Conservation (phyloP, 23 tunicate species). For the Trididemnum clinides region DNA sequence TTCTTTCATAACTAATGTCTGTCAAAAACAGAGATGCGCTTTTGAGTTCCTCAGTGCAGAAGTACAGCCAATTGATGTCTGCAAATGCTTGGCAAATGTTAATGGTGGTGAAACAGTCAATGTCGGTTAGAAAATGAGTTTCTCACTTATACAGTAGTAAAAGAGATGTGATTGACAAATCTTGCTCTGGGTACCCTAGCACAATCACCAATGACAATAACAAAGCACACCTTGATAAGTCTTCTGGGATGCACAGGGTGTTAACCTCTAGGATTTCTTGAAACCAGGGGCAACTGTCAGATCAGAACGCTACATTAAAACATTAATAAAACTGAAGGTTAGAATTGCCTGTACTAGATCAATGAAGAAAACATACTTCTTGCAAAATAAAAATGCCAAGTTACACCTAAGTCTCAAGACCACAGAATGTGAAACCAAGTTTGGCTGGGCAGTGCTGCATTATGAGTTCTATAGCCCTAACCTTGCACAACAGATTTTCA, state of each 20-base stretch:
- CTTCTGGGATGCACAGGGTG: background rate
- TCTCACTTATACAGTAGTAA: too few species aligned
- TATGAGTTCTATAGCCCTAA: background rate
- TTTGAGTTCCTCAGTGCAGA: too few species aligned
- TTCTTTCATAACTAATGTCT: too few species aligned
- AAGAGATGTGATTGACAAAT: too few species aligned
- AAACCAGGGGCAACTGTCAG: background rate
- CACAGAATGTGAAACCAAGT: background rate
- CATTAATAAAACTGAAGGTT: background rate
- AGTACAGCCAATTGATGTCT: too few species aligned
- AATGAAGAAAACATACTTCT: background rate
- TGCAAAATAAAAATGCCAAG: background rate
- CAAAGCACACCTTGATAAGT: too few species aligned
- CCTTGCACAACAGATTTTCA: background rate
- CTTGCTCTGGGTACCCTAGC: too few species aligned
- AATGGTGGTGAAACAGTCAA: too few species aligned
- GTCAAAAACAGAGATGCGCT: too few species aligned
- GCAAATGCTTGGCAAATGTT: too few species aligned
- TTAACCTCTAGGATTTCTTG: background rate
- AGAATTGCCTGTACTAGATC: background rate
- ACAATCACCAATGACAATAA: too few species aligned
- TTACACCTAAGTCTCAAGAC: background rate
- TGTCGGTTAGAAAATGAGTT: too few species aligned
- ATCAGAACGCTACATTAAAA: background rate
- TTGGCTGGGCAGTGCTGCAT: background rate